Evolutionary conservation across 2,797 vertebrate genomes (phyloP).

Genomic region (Lepus townsendii): DNA sequence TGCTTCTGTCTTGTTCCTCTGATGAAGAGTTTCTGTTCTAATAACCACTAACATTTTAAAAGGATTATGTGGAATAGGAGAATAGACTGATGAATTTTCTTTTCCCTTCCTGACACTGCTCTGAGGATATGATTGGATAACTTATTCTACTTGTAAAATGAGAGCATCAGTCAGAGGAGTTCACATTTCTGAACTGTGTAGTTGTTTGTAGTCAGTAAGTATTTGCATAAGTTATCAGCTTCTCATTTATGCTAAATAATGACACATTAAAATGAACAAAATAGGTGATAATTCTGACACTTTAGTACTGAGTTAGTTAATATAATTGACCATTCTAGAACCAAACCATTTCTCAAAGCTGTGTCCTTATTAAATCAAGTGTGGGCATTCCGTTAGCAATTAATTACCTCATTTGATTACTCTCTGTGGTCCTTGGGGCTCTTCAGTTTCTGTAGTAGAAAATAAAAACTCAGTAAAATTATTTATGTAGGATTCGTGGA

Average conservation of each 20-base stretch:
- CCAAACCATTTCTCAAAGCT: neutral
- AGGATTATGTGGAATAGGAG: constrained; percentile 79
- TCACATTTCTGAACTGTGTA: constrained; percentile 71
- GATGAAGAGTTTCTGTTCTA: constrained; percentile 77
- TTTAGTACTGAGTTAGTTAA: neutral
- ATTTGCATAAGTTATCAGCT: neutral
- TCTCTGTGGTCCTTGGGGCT: neutral
- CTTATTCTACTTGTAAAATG: constrained; percentile 79
- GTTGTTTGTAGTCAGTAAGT: neutral
- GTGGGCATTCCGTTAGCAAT: neutral
- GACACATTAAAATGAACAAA: neutral
- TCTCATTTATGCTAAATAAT: no score
- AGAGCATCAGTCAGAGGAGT: constrained; percentile 63
- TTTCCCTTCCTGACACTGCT: constrained; percentile 67
- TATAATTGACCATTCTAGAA: neutral
- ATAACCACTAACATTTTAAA: constrained; percentile 81
- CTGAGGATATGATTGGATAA: constrained; percentile 70
- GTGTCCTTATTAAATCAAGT: neutral
- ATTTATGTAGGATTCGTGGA: neutral
- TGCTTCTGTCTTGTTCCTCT: constrained; percentile 66
- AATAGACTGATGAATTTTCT: constrained; percentile 55
- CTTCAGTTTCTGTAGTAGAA: neutral
- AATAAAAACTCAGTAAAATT: neutral
- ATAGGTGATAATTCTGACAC: neutral
- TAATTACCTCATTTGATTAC: neutral